Evolutionary conservation across 2,113 vertebrate genomes (phyloP).

Genomic region (Heterocephalus glaber): DNA sequence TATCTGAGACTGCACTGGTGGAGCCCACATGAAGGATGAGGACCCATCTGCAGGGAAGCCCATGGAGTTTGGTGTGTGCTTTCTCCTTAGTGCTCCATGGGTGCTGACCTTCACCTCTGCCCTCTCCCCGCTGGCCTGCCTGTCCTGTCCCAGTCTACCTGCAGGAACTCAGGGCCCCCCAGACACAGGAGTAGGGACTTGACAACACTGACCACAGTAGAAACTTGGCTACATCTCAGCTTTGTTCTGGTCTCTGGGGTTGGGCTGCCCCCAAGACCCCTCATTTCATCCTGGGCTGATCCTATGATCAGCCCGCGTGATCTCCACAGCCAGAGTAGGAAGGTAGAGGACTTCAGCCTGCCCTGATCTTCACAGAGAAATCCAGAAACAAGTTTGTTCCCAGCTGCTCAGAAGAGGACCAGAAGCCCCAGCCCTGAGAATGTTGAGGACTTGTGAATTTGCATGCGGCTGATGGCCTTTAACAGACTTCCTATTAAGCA

Average conservation of each 20-base stretch:
- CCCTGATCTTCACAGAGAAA: rapidly evolving
- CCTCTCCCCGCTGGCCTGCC: neutral
- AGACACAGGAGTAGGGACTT: rapidly evolving
- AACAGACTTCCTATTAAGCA: neutral
- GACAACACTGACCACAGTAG: rapidly evolving
- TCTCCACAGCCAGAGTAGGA: neutral
- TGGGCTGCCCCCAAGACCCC: neutral
- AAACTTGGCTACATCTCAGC: too few relatives aligned
- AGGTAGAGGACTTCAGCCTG: neutral
- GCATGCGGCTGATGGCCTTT: neutral
- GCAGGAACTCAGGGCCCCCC: neutral
- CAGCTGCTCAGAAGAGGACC: rapidly evolving
- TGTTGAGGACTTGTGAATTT: too few relatives aligned
- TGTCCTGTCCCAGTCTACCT: rapidly evolving
- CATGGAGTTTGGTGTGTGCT: rapidly evolving
- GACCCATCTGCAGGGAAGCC: rapidly evolving
- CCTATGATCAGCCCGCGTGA: rapidly evolving
- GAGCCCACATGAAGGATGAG: rapidly evolving
- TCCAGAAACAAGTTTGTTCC: rapidly evolving
- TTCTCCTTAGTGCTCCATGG: rapidly evolving
- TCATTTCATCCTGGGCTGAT: too few relatives aligned
- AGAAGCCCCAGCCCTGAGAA: too few relatives aligned
- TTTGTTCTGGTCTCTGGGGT: too few relatives aligned
- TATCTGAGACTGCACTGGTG: rapidly evolving
- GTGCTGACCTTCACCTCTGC: neutral